A percentile compares a stretch with the other conserved stretches of the same genome.
These are phyloP conservation scores for Sweltsa coloradensis DNA, from an alignment of 1,140 invertebrate species.

Conservation along the genomic window DNA sequence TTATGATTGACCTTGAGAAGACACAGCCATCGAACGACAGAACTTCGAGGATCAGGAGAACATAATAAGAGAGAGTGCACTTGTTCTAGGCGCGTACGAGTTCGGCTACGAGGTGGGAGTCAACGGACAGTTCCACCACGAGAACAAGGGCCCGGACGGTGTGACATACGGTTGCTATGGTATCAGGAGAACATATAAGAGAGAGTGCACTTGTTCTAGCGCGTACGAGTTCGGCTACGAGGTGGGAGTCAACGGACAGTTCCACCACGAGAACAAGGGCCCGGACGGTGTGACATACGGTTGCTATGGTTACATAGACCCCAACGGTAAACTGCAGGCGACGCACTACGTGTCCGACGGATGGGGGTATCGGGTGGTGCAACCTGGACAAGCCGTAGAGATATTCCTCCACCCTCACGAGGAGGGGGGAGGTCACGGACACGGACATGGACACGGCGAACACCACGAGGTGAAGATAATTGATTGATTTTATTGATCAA, in stretches of 20 bases:
- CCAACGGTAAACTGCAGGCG: conserved; percentile 45
- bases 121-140: conserved; percentile 65
- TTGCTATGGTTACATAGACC: conserved; percentile 63
- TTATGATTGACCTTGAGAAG: no score
- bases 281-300: conserved; percentile 64
- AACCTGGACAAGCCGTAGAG: conserved; percentile 52
- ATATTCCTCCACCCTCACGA: conserved; percentile 41
- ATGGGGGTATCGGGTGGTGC: conserved; percentile 59
- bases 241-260: conserved; percentile 56
- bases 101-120: conserved; percentile 60
- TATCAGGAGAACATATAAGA: no score
- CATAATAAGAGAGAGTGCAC: no score
- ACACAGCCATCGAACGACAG: no score
- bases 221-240: conserved; percentile 62
- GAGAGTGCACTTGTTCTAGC: conserved; percentile 34
- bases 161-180: conserved; percentile 70
- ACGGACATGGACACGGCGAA: conserved; percentile 9
- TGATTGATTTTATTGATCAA: no score
- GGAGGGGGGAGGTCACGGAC: background rate
- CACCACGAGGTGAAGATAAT: background rate
- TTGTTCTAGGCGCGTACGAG: conserved; percentile 44
- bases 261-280: conserved; percentile 61
- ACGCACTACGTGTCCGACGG: conserved; percentile 66
- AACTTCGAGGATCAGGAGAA: no score
- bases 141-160: conserved; percentile 54